Evolutionary conservation across 2,888 invertebrate genomes (phyloP).

Genomic region (Pheosia tremula): DNA sequence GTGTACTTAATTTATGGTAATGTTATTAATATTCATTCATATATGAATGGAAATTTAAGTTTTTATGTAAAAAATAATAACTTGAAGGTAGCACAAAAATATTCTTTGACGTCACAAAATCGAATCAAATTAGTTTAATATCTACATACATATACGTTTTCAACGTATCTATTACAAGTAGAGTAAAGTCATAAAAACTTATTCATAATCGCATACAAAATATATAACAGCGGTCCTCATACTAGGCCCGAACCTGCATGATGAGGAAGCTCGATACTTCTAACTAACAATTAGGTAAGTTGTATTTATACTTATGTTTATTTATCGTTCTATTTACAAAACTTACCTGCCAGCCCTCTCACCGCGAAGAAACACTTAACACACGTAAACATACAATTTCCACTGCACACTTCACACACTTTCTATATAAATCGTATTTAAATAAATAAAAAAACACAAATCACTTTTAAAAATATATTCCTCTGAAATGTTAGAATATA

Average conservation of each 20-base stretch:
- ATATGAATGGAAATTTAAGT: no score
- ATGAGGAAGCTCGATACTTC: no score
- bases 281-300: not conserved
- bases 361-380: constrained; percentile 38
- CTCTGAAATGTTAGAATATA: constrained; percentile 7
- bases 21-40: not conserved
- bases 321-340: constrained; percentile 2
- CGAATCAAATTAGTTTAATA: no score
- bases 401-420: constrained; percentile 41
- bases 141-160: no score
- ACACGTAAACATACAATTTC: constrained; percentile 42
- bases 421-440: constrained; percentile 14
- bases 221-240: no score
- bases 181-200: no score
- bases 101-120: no score
- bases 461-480: constrained; percentile 18
- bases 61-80: no score
- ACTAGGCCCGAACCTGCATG: no score
- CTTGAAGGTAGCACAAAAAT: no score
- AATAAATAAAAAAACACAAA: constrained; percentile 22
- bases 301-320: not conserved
- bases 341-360: constrained; percentile 42
- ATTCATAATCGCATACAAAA: no score
- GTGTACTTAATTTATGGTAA: not conserved
- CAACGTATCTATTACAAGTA: no score